phyloP scores from a whole-genome alignment of 1,140 invertebrate species.

The Anoplophora glabripennis region DNA sequence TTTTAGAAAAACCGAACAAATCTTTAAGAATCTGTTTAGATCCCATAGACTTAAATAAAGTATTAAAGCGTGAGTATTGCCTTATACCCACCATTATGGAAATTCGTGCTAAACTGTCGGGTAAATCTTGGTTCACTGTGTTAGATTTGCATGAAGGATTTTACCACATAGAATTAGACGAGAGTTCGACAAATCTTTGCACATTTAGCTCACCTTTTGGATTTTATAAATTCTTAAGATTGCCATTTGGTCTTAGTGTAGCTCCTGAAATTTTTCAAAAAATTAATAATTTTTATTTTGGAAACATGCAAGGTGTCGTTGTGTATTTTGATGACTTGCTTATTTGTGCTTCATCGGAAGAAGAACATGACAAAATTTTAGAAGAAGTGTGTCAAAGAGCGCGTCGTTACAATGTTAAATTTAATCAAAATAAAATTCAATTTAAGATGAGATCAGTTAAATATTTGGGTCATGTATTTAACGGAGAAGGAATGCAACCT shows the following conservation, averaged over 20 bases:
- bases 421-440: no score
- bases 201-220: conserved; percentile 48
- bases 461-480: no score
- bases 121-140: conserved; percentile 47
- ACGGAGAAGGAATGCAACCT: no score
- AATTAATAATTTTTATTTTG: conserved; percentile 31
- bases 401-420: no score
- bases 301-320: conserved; percentile 22
- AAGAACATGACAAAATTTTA: conserved; percentile 27
- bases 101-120: conserved; percentile 41
- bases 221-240: conserved; percentile 36
- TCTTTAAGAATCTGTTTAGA: conserved; percentile 21
- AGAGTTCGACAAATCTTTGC: no score
- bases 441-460: no score
- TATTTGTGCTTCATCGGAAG: conserved; percentile 13
- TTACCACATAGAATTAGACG: conserved; percentile 42
- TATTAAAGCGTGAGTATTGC: conserved; percentile 15
- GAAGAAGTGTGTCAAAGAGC: no score
- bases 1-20: conserved; percentile 15
- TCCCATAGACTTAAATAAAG: conserved; percentile 16
- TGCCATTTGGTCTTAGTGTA: conserved; percentile 43
- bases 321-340: conserved; percentile 32
- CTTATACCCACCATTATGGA: conserved; percentile 41
- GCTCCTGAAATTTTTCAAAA: conserved; percentile 47
- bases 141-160: conserved; percentile 49